phyloP scores from a whole-genome alignment of 2,888 invertebrate species.

The Acrobasis consociella region DNA sequence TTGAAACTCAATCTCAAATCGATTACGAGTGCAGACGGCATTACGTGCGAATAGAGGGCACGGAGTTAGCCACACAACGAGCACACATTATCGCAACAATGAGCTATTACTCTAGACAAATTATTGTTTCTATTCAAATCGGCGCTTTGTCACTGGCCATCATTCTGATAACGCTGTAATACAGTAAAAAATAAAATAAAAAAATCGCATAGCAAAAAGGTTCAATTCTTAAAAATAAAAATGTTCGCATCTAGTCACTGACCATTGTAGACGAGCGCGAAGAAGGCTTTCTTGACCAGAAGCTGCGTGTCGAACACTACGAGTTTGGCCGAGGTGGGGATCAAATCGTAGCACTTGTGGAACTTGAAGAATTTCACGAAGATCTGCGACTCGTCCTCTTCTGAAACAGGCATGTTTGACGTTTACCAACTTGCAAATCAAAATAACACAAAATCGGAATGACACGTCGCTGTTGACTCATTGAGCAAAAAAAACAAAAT shows the following conservation, averaged over 20 bases:
- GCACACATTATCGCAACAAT: constrained; percentile 9
- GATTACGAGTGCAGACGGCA: not conserved
- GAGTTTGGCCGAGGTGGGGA: constrained; percentile 99
- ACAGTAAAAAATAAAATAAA: not conserved
- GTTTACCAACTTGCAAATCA: no score
- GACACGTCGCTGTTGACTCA: constrained; percentile 1
- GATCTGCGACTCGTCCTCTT: constrained; percentile 98
- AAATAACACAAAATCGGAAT: not conserved
- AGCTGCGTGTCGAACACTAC: constrained; percentile 99
- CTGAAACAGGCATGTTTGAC: constrained; percentile 78
- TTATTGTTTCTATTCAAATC: constrained; percentile 5
- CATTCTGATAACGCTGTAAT: not conserved
- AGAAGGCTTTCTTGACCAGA: constrained; percentile 99
- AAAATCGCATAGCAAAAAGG: not conserved
- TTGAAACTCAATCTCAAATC: not conserved
- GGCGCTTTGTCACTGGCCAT: not conserved
- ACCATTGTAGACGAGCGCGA: constrained; percentile 99
- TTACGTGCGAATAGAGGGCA: not conserved
- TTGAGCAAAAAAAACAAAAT: constrained; percentile 16
- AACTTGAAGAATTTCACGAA: constrained; percentile 99
- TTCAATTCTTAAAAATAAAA: not conserved
- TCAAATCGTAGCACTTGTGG: constrained; percentile 99
- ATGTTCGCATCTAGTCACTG: constrained; percentile 45
- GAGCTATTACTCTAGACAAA: constrained; percentile 5
- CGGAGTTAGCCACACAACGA: not conserved